phyloP scores from a whole-genome alignment of 2,888 invertebrate genomes.

The Scelioninae gen. 1 region DNA sequence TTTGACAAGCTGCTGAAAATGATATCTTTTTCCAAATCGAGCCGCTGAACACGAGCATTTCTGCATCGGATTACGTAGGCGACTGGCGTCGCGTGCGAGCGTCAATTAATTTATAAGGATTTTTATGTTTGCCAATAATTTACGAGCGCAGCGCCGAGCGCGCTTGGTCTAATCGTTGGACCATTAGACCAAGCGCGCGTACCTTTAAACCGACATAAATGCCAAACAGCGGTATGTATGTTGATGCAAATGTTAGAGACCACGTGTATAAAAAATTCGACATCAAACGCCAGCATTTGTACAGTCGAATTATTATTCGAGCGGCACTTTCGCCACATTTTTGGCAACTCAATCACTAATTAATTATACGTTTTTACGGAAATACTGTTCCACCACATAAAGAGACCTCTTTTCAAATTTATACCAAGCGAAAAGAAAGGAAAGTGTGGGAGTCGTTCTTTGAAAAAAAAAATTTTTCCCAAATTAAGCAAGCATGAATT shows the following conservation, averaged over 20 bases:
- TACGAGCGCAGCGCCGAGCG: conserved; percentile 28
- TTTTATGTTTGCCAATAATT: conserved; percentile 49
- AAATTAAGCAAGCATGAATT: conserved; percentile 1
- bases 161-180: conserved; percentile 42
- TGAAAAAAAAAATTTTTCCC: not conserved
- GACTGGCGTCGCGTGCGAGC: conserved; percentile 47
- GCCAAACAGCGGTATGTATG: conserved; percentile 44
- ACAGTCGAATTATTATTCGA: conserved; percentile 33
- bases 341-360: conserved; percentile 14
- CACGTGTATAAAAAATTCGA: conserved; percentile 38
- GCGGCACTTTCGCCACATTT: conserved; percentile 10
- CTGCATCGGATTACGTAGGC: conserved; percentile 40
- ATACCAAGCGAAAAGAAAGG: not conserved
- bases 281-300: conserved; percentile 29
- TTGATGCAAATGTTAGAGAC: conserved; percentile 31
- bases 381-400: not conserved
- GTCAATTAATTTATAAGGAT: conserved; percentile 56
- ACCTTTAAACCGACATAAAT: conserved; percentile 45
- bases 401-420: not conserved
- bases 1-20: conserved; percentile 14
- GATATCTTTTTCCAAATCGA: conserved; percentile 1
- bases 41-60: conserved; percentile 25
- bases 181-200: conserved; percentile 55
- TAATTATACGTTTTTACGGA: conserved; percentile 7
- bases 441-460: not conserved